A percentile compares a stretch with the other conserved stretches of the same genome.
phyloP scores from a whole-genome alignment of 1,140 invertebrate genomes.

The Philopotamus ludificatus region DNA sequence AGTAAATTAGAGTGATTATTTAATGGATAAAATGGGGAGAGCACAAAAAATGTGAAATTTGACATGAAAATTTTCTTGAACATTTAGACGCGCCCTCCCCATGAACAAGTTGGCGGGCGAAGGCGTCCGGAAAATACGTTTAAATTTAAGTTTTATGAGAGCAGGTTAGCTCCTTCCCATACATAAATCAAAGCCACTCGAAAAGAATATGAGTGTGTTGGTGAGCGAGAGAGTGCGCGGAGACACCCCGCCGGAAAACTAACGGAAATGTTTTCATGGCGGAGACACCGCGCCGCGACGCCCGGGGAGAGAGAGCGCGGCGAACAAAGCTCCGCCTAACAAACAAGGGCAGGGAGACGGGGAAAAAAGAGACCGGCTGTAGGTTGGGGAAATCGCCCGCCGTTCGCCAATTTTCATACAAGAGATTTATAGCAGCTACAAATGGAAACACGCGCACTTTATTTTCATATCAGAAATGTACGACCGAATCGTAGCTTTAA shows the following conservation, averaged over 20 bases:
- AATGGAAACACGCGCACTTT: slow-evolving; percentile 33
- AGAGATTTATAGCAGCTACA: slow-evolving; percentile 33
- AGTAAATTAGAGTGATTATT: no score
- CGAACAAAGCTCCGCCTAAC: slow-evolving; percentile 27
- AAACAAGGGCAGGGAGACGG: slow-evolving; percentile 9
- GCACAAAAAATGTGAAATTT: slow-evolving; percentile 23
- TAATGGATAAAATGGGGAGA: no score
- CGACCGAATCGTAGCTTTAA: background rate
- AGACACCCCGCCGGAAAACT: slow-evolving; percentile 28
- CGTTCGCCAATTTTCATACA: slow-evolving; percentile 38
- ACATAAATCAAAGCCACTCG: slow-evolving; percentile 31
- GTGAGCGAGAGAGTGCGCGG: slow-evolving; percentile 2
- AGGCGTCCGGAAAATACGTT: slow-evolving; percentile 33
- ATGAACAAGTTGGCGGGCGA: slow-evolving; percentile 28
- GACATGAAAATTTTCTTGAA: slow-evolving; percentile 17
- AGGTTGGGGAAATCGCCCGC: background rate
- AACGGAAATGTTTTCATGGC: slow-evolving; percentile 30
- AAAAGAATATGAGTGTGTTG: slow-evolving; percentile 7
- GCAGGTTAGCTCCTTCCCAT: slow-evolving; percentile 24
- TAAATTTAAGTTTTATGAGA: slow-evolving; percentile 36
- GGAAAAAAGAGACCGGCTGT: slow-evolving; percentile 24
- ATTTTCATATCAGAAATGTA: slow-evolving; percentile 21
- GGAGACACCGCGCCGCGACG: slow-evolving; percentile 27
- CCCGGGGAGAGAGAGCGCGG: slow-evolving; percentile 18
- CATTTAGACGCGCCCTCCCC: slow-evolving; percentile 6